Base-by-base conservation (phyloP, 1,140 invertebrate genomes). In the Dysdera silvatica region DNA sequence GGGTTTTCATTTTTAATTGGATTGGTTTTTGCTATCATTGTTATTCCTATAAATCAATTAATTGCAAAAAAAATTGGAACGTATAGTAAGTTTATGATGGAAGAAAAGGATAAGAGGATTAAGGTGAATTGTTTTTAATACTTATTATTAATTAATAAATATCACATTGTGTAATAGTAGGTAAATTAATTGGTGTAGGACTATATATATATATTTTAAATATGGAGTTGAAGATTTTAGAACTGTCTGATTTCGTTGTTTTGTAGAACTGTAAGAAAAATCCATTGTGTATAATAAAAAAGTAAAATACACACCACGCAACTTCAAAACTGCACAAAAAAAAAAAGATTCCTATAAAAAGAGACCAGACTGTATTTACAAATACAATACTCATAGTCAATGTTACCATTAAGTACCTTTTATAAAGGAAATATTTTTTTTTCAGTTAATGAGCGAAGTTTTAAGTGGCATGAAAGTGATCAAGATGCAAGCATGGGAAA, bases 401-500 rank as follows among this genome's bases (percentile, higher is more conserved):
- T 68, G 18, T 2, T 53, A 23, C 28, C 55, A 47, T 12, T 23
- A 18, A 45, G 40, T 48, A 61, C 48, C 51, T 54, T 40, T 55
- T 62, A 60, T 14, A 12, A 54, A 24, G n/a, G n/a, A n/a, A n/a
- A 45, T 45, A 43, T 26, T 45, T 35, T 56, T 55, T 57, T 70
- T 71, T 18, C 62, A 80, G 77, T 73, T 93, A 7, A 90, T 95
- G 71, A 87, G 85, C 51, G 95, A 98, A 80, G 81, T 91, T 64
- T 79, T 98, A 45, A 80, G 81, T 67, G 91, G 92, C 24, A 92
- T 98, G 48, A 82, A 85, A 66, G 86, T 87, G 14, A 85, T 99
- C 8, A 98, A 99, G 78, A 81, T 95, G 41, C 87, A 94, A 74
- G 86, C 89, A 24, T 98, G 94, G 94, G 94, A 99, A 75, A 81